A percentile compares a stretch with the other conserved stretches of the same genome.
Evolutionary conservation across 2,113 vertebrate species (phyloP).

Genomic region (Boleophthalmus pectinirostris): DNA sequence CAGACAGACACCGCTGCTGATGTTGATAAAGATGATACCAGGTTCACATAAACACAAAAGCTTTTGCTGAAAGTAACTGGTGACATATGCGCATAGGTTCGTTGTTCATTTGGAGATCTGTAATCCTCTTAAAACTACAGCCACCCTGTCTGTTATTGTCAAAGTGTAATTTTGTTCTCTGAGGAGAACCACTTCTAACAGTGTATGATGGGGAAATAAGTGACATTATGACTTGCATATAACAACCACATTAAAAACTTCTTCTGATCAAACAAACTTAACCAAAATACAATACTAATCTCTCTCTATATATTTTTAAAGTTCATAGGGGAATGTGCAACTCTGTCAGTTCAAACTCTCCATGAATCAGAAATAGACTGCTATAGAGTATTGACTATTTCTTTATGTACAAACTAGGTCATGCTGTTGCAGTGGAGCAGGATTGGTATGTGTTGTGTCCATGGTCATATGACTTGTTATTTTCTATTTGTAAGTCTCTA

Average conservation of each 20-base stretch:
- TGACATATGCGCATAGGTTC: neutral
- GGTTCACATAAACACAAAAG: neutral
- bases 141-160: neutral
- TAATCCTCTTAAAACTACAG: conserved; percentile 1
- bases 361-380: neutral
- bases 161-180: neutral
- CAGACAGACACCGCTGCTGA: conserved; percentile 4
- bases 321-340: neutral
- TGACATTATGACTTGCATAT: no score
- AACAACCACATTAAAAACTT: no score
- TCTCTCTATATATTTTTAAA: neutral
- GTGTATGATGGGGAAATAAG: neutral
- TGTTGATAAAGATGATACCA: conserved; percentile 1
- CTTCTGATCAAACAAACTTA: no score
- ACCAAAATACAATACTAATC: no score
- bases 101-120: neutral
- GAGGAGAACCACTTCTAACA: neutral
- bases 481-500: neutral
- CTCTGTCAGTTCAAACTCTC: neutral
- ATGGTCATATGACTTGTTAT: conserved; percentile 3
- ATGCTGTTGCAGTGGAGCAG: neutral
- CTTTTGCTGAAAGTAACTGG: neutral
- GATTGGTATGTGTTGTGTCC: neutral
- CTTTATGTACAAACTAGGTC: conserved; percentile 4
- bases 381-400: neutral